Conservation (phyloP, 2,113 vertebrate species). For the Gila orcuttii region DNA sequence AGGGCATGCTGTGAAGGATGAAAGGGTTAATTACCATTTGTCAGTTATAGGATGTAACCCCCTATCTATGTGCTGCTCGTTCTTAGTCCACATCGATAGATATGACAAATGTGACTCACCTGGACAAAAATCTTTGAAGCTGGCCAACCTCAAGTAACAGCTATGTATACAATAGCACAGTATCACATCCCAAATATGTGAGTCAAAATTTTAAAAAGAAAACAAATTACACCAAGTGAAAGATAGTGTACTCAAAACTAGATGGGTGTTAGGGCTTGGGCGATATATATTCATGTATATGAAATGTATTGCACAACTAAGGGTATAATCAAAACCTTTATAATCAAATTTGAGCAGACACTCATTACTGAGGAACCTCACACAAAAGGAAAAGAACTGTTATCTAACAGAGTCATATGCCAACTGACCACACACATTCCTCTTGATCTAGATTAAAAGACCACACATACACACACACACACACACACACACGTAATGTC, state of each 20-base stretch:
- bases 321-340: neutral
- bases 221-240: neutral
- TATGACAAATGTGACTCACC: slow-evolving; percentile 41
- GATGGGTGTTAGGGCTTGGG: neutral
- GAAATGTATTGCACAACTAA: neutral
- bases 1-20: slow-evolving; percentile 75
- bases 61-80: neutral
- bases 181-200: neutral
- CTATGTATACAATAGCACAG: neutral
- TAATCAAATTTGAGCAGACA: neutral
- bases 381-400: neutral
- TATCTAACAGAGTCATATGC: slow-evolving; percentile 12
- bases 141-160: neutral
- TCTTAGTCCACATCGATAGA: neutral
- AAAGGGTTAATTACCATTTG: slow-evolving; percentile 28
- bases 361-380: neutral
- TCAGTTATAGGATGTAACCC: neutral
- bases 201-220: neutral
- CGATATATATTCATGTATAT: neutral
- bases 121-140: slow-evolving; percentile 17
- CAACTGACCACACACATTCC: slow-evolving; percentile 32
- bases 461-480: slow-evolving; percentile 1
- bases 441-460: slow-evolving; percentile 23
- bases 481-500: neutral
- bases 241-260: neutral